These are phyloP conservation scores for Malurus elegans DNA, from an alignment of 2,113 vertebrate species.

Conservation along the genomic window DNA sequence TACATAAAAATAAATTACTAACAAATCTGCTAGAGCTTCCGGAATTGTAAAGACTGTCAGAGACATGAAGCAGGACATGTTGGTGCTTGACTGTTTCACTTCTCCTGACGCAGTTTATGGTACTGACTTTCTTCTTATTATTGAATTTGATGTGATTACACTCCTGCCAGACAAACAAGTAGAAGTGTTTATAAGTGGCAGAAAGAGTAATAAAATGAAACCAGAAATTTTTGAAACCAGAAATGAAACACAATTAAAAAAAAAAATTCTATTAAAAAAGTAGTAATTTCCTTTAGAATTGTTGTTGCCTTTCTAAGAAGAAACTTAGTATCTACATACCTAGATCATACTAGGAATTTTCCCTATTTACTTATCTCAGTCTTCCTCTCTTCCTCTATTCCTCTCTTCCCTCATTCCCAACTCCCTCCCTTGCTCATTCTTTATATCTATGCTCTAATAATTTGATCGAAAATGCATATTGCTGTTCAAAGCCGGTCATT, in stretches of 20 bases:
- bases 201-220: neutral
- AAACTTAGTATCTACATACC: neutral
- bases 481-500: neutral
- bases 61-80: neutral
- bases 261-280: neutral
- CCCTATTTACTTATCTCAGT: neutral
- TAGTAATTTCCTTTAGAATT: neutral
- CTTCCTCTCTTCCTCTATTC: neutral
- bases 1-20: neutral
- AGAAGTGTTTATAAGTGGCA: neutral
- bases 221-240: neutral
- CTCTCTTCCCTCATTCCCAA: neutral
- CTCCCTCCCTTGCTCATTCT: neutral
- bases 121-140: neutral
- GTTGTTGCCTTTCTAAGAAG: neutral
- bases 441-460: neutral
- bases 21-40: neutral
- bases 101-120: neutral
- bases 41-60: neutral
- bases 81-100: neutral
- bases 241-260: neutral
- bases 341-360: neutral
- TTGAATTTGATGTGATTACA: neutral
- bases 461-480: neutral
- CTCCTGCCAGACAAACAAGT: neutral